Evolutionary conservation across 2,888 invertebrate genomes (phyloP), one percentile per base, ranked within the genome.

Genomic region (Macaria liturata): DNA sequence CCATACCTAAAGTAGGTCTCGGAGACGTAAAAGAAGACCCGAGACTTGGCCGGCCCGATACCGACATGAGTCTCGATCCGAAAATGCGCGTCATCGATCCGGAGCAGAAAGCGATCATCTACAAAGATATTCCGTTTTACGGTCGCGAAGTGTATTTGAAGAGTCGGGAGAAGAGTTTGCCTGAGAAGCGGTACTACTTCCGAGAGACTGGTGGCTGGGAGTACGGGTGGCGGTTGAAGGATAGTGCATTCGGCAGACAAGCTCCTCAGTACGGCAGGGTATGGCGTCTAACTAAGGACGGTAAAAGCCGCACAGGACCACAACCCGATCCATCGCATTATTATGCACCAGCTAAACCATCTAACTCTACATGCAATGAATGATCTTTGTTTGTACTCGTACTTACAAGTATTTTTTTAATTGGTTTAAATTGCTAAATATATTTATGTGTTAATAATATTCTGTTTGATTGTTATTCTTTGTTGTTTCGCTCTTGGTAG

Each of bases 141-240:
- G 84, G 84, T 0, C 71, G 82, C 3, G 37, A 61, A 50, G 75
- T 64, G 3, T 84, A 84, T 64, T 64, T 83, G 54, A 75, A 75
- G 52, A 66, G 49, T 5, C 71, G 83, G 51, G 59, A 54, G 51
- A 70, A 67, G 54, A 72, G 72, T 3, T 20, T 61, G 9, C 82
- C 82, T 0, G 83, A 83, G 54, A 57, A 75, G 5, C 81, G 75
- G 59, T 84, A 71, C 54, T 83, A 84, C 51, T 80, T 80, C 49
- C 64, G 45, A 20, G 76, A 78, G 63, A 61, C 67, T 8, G 63
- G 49, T 50, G 74, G 69, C 0, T 78, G 76, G 77, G 68, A 62
- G 5, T 81, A 74, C 37, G 84, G 84, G 0, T 84, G 81, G 81
- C 70, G 83, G 44, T 42, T 80, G 37, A 61, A 61, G 0, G 83